phyloP scores from a whole-genome alignment of 2,888 invertebrate genomes.

The Philaethria dido region DNA sequence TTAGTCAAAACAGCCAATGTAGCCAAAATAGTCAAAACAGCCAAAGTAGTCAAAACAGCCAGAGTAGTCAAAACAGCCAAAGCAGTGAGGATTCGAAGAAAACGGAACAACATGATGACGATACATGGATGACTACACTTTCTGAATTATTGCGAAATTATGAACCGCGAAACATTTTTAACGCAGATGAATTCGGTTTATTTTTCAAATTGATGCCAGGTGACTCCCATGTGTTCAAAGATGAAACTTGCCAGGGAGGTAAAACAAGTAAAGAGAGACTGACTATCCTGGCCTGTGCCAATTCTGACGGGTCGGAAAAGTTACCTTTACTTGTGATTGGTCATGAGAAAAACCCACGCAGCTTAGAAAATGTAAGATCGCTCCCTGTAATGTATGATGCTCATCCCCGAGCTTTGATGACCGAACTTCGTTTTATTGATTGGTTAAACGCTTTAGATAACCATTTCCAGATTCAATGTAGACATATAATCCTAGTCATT shows the following conservation, averaged over 20 bases:
- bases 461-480: constrained; percentile 43
- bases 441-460: constrained; percentile 44
- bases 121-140: constrained; percentile 39
- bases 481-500: constrained; percentile 48
- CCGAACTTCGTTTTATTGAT: constrained; percentile 40
- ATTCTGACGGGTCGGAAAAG: constrained; percentile 49
- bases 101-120: constrained; percentile 23
- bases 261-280: constrained; percentile 48
- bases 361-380: not conserved
- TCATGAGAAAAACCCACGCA: constrained; percentile 45
- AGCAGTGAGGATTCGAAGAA: no score
- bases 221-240: constrained; percentile 46
- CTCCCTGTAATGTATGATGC: constrained; percentile 4
- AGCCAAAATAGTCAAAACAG: no score
- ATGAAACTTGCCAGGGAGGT: constrained; percentile 48
- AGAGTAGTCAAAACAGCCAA: no score
- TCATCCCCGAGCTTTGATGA: constrained; percentile 46
- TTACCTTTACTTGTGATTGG: constrained; percentile 46
- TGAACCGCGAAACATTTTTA: constrained; percentile 41
- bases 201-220: constrained; percentile 47
- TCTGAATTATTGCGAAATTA: constrained; percentile 31
- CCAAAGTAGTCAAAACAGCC: no score
- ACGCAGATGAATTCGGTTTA: constrained; percentile 46
- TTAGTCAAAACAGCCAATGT: no score
- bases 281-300: constrained; percentile 49